These are phyloP conservation scores for Gymnobelideus leadbeateri DNA, from an alignment of 2,113 vertebrate species.

Conservation along the genomic window DNA sequence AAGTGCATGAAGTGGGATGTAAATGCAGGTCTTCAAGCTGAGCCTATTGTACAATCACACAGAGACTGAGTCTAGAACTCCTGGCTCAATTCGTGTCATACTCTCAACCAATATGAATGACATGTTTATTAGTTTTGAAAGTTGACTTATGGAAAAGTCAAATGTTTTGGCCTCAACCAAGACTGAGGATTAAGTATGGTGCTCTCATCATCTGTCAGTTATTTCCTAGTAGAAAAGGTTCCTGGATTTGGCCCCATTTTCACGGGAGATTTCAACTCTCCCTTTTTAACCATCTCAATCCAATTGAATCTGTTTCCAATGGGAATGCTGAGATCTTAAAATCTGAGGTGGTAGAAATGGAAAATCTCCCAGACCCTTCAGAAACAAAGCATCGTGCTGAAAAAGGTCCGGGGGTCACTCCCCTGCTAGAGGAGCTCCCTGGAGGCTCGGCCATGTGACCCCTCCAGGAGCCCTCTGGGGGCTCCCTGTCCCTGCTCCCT, in stretches of 20 bases:
- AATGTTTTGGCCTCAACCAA: background rate
- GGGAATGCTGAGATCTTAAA: conserved; percentile 41
- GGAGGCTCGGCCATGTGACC: conserved; percentile 53
- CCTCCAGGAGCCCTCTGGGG: conserved; percentile 53
- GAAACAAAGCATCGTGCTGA: background rate
- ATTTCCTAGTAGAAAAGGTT: background rate
- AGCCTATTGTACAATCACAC: background rate
- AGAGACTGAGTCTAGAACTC: background rate
- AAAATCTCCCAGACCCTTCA: background rate
- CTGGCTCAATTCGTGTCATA: background rate
- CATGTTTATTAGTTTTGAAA: conserved; percentile 18
- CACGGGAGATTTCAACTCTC: background rate
- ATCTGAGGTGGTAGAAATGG: background rate
- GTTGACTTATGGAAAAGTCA: conserved; percentile 29
- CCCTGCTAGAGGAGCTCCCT: conserved; percentile 19
- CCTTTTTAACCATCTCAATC: conserved; percentile 11
- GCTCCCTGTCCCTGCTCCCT: conserved; percentile 53
- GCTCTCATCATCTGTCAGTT: conserved; percentile 28
- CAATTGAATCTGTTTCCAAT: conserved; percentile 54
- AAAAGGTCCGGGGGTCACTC: conserved; percentile 11
- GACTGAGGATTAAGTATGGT: background rate
- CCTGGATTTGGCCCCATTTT: conserved; percentile 8
- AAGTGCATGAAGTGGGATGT: background rate
- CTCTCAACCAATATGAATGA: background rate
- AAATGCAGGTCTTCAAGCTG: background rate